Evolutionary conservation across 2,888 invertebrate species (phyloP), one percentile per base, ranked within the genome.

Genomic region (Exocentrus adspersus): DNA sequence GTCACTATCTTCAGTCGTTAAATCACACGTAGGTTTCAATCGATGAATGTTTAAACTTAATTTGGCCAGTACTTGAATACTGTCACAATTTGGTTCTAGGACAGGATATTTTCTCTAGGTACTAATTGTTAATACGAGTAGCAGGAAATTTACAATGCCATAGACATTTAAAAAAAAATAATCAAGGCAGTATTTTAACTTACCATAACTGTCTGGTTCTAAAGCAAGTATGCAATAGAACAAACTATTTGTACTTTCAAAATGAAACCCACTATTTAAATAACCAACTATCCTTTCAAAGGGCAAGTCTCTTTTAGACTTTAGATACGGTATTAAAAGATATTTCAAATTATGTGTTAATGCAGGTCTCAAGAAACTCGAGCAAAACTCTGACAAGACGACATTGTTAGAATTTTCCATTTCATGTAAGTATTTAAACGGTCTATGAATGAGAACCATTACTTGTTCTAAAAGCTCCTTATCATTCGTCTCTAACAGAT

Each of bases 381-480:
- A 83, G 28, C 89, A 86, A 73, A 93, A 90, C 75, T 87, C 86
- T 6, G 80, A 81, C 42, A 86, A 73, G 12, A 85, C 80, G 6
- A 85, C 83, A 79, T 83, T 85, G 66, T 75, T 75, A 79, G 86
- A 88, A 45, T 85, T 83, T 45, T 83, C 72, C 12, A 70, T 65
- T 7, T 72, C 67, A 43, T 85, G 81, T 48, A 89, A 84, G 65
- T 90, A 84, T 28, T 85, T 84, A 59, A 96, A 84, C 0, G 96
- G 95, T 69, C 92, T 87, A 73, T 90, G 87, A 62, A 95, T 87
- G 76, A 96, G 87, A 73, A 91, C 89, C 60, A 93, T 83, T 1
- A 94, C 84, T 65, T 91, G 86, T 43, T 92, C 91, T 24, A 73
- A 54, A 9, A 61, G 71, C 89, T 87, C 70, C 90, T 83, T 6